These are phyloP conservation scores for Diaperis boleti DNA, from an alignment of 2,888 invertebrate species.

Conservation along the genomic window DNA sequence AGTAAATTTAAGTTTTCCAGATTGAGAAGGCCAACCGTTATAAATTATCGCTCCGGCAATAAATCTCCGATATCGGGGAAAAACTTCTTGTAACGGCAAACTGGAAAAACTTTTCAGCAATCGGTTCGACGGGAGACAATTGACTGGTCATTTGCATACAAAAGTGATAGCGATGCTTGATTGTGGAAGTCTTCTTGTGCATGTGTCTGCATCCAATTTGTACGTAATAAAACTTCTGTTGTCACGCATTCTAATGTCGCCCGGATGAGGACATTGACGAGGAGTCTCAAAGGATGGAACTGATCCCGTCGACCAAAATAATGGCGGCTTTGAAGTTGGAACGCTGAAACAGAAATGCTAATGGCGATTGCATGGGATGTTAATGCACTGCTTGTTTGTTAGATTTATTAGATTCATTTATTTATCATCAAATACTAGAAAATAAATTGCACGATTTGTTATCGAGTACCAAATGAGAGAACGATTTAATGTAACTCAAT, in stretches of 20 bases:
- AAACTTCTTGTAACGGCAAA: conserved; percentile 9
- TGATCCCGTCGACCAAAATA: conserved; percentile 8
- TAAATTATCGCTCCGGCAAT: conserved; percentile 23
- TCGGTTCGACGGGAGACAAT: conserved; percentile 7
- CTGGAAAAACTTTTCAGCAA: conserved; percentile 1
- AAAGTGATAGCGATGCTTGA: conserved; percentile 23
- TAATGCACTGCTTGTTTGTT: too few species aligned
- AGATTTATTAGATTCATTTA: too few species aligned
- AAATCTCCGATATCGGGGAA: conserved; percentile 23
- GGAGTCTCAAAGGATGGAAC: neutral
- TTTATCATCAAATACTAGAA: too few species aligned
- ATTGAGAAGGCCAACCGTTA: conserved; percentile 16
- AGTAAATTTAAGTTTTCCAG: conserved; percentile 28
- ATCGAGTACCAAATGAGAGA: too few species aligned
- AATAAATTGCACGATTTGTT: too few species aligned
- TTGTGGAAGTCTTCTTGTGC: conserved; percentile 22
- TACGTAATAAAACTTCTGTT: conserved; percentile 29
- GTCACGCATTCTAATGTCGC: conserved; percentile 30
- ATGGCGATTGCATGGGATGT: neutral
- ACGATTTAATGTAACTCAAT: too few species aligned
- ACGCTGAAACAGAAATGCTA: conserved; percentile 1
- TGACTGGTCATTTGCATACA: conserved; percentile 28
- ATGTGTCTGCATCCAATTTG: conserved; percentile 30
- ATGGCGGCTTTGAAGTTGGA: conserved; percentile 1
- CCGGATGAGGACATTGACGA: neutral